Evolutionary conservation across 1,140 invertebrate genomes (phyloP).

Genomic region (Nasonia giraulti): DNA sequence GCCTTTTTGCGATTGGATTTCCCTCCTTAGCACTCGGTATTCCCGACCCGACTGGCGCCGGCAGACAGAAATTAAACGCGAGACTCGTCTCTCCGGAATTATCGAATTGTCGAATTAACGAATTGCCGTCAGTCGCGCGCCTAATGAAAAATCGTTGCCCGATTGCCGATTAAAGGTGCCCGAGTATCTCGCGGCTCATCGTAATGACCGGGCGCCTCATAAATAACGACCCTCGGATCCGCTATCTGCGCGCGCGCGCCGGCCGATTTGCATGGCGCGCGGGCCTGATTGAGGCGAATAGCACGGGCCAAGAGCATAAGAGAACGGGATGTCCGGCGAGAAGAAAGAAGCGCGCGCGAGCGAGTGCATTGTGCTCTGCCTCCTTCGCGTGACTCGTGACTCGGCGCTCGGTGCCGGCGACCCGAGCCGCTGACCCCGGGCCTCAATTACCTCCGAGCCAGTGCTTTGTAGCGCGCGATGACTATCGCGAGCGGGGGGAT

Average conservation of each 20-base stretch:
- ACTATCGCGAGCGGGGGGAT: constrained; percentile 33
- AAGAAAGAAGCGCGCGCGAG: background rate
- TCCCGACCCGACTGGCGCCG: too few species aligned
- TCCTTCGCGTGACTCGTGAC: constrained; percentile 59
- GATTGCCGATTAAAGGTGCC: constrained; percentile 25
- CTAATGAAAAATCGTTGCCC: background rate
- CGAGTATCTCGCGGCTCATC: too few species aligned
- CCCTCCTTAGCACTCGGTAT: too few species aligned
- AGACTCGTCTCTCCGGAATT: too few species aligned
- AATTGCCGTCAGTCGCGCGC: too few species aligned
- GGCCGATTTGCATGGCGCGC: background rate
- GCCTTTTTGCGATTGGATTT: constrained; percentile 28
- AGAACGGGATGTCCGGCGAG: constrained; percentile 22
- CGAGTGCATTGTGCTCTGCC: constrained; percentile 56
- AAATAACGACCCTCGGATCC: constrained; percentile 61
- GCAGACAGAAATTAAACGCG: too few species aligned
- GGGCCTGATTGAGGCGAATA: too few species aligned
- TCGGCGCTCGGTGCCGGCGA: constrained; percentile 37
- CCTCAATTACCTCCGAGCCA: constrained; percentile 60
- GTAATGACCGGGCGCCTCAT: constrained; percentile 61
- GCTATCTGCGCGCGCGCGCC: too few species aligned
- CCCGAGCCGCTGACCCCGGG: constrained; percentile 59
- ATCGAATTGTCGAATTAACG: too few species aligned
- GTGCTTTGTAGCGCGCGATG: constrained; percentile 8
- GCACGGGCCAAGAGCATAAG: background rate